phyloP scores from a whole-genome alignment of 2,113 vertebrate genomes.

The Prolemur simus region DNA sequence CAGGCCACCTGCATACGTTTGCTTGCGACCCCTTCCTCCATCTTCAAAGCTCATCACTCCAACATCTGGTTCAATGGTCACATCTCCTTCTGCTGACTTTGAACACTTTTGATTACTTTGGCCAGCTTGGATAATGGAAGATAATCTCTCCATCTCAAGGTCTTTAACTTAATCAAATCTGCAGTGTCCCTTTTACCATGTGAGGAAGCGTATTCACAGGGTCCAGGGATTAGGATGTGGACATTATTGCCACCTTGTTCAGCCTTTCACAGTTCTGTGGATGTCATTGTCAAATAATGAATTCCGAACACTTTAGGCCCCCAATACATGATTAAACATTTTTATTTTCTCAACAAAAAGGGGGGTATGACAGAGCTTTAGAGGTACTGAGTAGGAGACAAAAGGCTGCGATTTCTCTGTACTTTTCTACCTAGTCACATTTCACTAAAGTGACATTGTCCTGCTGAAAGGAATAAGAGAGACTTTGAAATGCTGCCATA shows the following conservation, averaged over 20 bases:
- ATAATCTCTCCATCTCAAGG: neutral
- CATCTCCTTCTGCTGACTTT: neutral
- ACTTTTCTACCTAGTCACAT: neutral
- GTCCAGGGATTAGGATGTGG: neutral
- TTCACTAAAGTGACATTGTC: constrained; percentile 47
- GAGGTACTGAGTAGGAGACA: neutral
- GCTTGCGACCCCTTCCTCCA: neutral
- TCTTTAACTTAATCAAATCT: neutral
- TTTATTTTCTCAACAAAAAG: neutral
- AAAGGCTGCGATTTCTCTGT: constrained; percentile 20
- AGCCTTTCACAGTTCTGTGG: neutral
- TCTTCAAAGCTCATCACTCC: neutral
- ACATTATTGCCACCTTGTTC: neutral
- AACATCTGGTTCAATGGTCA: neutral
- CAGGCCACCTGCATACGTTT: neutral
- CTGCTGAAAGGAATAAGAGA: neutral
- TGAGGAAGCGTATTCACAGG: neutral
- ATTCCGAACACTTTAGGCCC: neutral
- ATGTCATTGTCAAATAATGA: neutral
- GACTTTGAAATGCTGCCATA: constrained; percentile 57
- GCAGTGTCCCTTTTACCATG: neutral
- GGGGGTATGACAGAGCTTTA: neutral
- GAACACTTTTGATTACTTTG: neutral
- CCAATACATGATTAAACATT: constrained; percentile 6
- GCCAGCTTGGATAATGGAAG: neutral